Percentiles rank a stretch among this genome's conserved stretches.
phyloP scores from a whole-genome alignment of 2,797 vertebrate genomes.

The Cetoscarus ocellatus region DNA sequence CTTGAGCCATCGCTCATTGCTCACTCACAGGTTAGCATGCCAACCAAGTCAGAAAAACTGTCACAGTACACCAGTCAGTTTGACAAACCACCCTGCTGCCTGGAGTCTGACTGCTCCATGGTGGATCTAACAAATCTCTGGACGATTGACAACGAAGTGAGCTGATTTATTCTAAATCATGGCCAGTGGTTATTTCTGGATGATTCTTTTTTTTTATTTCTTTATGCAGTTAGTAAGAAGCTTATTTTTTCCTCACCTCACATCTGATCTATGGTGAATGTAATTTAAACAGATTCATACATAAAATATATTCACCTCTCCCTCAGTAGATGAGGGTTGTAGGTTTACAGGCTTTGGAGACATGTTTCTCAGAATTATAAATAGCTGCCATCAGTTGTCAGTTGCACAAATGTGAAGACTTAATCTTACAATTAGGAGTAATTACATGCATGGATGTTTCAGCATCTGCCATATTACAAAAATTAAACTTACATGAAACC shows the following conservation, averaged over 20 bases:
- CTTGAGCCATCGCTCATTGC: slow-evolving; percentile 76
- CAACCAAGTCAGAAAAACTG: slow-evolving; percentile 71
- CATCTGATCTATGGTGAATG: slow-evolving; percentile 12
- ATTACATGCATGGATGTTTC: not conserved
- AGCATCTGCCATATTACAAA: not conserved
- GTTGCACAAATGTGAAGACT: slow-evolving; percentile 20
- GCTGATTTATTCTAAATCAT: slow-evolving; percentile 20
- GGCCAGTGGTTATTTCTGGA: slow-evolving; percentile 4
- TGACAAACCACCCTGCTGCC: slow-evolving; percentile 54
- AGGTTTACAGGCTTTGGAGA: not conserved
- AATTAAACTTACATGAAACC: not conserved
- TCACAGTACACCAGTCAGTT: slow-evolving; percentile 65
- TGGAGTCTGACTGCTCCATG: slow-evolving; percentile 55
- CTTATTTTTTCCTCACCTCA: not conserved
- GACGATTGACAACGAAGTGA: slow-evolving; percentile 23
- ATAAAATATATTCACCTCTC: slow-evolving; percentile 2
- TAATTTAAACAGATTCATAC: not conserved
- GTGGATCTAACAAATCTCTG: slow-evolving; percentile 34
- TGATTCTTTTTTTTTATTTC: slow-evolving; percentile 1
- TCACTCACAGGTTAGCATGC: slow-evolving; percentile 77
- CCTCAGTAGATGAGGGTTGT: not conserved
- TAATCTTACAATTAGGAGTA: not conserved
- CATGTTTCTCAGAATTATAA: slow-evolving; percentile 1
- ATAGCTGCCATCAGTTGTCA: slow-evolving; percentile 12
- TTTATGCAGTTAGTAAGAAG: slow-evolving; percentile 7